Conservation (phyloP, 2,888 invertebrate species). For the Archips crataeganus region DNA sequence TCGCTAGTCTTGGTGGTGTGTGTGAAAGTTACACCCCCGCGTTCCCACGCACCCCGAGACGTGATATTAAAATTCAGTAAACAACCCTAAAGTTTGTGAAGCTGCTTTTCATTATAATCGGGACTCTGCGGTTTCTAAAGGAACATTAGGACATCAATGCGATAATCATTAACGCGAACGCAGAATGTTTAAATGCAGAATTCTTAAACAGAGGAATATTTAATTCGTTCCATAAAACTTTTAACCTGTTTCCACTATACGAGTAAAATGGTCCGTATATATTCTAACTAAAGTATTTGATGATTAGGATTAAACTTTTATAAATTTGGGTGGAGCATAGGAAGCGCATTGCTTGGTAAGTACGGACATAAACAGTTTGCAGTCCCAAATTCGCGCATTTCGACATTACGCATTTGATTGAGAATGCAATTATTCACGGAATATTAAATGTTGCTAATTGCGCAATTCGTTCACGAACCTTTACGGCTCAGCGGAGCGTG, state of each 20-base stretch:
- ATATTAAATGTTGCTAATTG: conserved; percentile 38
- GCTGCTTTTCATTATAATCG: conserved; percentile 31
- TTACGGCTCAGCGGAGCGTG: conserved; percentile 21
- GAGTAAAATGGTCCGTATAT: too few relatives aligned
- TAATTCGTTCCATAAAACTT: too few relatives aligned
- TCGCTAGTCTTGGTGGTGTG: conserved; percentile 58
- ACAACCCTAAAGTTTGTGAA: conserved; percentile 27
- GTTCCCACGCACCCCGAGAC: conserved; percentile 66
- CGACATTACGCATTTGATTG: conserved; percentile 17
- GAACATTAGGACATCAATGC: neutral
- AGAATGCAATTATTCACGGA: conserved; percentile 29
- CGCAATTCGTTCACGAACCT: conserved; percentile 30
- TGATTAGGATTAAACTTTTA: too few relatives aligned
- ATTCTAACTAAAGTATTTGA: too few relatives aligned
- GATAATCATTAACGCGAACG: neutral
- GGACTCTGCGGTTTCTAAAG: conserved; percentile 7
- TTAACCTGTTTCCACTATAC: too few relatives aligned
- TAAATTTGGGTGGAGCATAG: neutral
- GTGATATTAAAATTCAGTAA: conserved; percentile 40
- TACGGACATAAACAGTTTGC: neutral
- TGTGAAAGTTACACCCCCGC: conserved; percentile 68
- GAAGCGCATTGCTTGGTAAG: neutral
- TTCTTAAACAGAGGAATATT: too few relatives aligned
- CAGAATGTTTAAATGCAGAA: neutral
- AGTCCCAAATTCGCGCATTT: conserved; percentile 2